Conservation (phyloP, 1,140 invertebrate genomes). For the Centruroides sculpturatus region DNA sequence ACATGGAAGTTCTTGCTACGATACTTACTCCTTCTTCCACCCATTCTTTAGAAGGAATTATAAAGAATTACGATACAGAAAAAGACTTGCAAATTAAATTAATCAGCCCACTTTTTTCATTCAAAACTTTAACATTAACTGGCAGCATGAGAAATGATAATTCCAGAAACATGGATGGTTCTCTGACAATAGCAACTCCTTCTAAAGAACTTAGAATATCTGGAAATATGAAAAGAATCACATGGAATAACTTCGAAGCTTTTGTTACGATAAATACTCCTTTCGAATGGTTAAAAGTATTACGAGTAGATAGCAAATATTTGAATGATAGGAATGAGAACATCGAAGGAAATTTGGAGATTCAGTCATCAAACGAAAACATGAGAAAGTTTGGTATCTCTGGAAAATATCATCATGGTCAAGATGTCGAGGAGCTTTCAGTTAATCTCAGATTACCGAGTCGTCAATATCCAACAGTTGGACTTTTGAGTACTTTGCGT, state of each 20-base stretch:
- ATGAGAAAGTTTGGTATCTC: slow-evolving; percentile 6
- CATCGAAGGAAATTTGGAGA: slow-evolving; percentile 14
- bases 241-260: slow-evolving; percentile 19
- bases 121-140: slow-evolving; percentile 5
- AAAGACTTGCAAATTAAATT: slow-evolving; percentile 4
- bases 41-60: slow-evolving; percentile 1
- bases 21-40: neutral
- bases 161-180: neutral
- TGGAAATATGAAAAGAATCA: slow-evolving; percentile 12
- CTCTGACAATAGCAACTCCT: neutral
- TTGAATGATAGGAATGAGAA: slow-evolving; percentile 10
- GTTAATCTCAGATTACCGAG: slow-evolving; percentile 9
- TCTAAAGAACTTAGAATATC: slow-evolving; percentile 7
- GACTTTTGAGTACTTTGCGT: slow-evolving; percentile 5
- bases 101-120: neutral
- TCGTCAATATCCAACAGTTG: neutral
- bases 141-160: slow-evolving; percentile 3
- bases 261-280: slow-evolving; percentile 21
- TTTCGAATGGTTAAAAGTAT: slow-evolving; percentile 16
- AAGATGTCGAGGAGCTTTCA: slow-evolving; percentile 13
- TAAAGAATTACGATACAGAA: slow-evolving; percentile 10
- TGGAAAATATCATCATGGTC: slow-evolving; percentile 9
- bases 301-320: slow-evolving; percentile 14
- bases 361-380: slow-evolving; percentile 15
- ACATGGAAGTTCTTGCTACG: slow-evolving; percentile 13